A percentile compares a stretch with the other conserved stretches of the same genome.
Evolutionary conservation across 1,140 invertebrate genomes (phyloP).

Genomic region (Papilio machaon): DNA sequence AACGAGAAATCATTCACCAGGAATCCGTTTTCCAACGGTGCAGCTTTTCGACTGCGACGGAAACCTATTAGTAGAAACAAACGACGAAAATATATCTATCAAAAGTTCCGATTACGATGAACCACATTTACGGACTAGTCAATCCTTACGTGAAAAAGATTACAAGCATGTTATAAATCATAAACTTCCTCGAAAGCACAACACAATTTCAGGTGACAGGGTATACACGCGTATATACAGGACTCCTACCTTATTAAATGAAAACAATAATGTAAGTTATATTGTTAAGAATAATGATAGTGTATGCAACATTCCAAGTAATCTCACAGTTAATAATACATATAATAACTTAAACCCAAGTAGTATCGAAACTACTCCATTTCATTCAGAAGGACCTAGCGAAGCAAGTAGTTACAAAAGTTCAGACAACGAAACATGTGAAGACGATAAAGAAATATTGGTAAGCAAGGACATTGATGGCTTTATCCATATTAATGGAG

Average conservation of each 20-base stretch:
- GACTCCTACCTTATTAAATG: slow-evolving; percentile 50
- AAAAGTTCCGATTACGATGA: slow-evolving; percentile 73
- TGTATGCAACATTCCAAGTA: slow-evolving; percentile 75
- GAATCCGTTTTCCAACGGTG: slow-evolving; percentile 77
- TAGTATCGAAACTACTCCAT: slow-evolving; percentile 72
- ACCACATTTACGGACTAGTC: slow-evolving; percentile 55
- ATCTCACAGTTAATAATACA: slow-evolving; percentile 63
- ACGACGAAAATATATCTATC: slow-evolving; percentile 80
- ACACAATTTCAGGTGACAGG: slow-evolving; percentile 74
- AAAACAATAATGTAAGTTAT: slow-evolving; percentile 52
- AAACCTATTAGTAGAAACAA: slow-evolving; percentile 80
- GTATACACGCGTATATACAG: slow-evolving; percentile 76
- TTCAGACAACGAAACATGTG: slow-evolving; percentile 78
- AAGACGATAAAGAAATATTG: slow-evolving; percentile 52
- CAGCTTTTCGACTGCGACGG: slow-evolving; percentile 81
- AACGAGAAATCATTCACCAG: slow-evolving; percentile 76
- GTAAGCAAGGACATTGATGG: not conserved
- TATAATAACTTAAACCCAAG: slow-evolving; percentile 62
- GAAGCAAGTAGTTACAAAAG: slow-evolving; percentile 81
- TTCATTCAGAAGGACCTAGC: slow-evolving; percentile 69
- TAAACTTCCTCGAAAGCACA: slow-evolving; percentile 70
- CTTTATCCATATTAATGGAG: not conserved
- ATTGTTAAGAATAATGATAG: slow-evolving; percentile 58
- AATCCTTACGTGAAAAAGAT: slow-evolving; percentile 75
- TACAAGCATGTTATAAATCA: slow-evolving; percentile 66